Percentiles rank a stretch among this genome's conserved stretches.
phyloP scores from a whole-genome alignment of 2,888 invertebrate species.

The Pristionchus mayeri region DNA sequence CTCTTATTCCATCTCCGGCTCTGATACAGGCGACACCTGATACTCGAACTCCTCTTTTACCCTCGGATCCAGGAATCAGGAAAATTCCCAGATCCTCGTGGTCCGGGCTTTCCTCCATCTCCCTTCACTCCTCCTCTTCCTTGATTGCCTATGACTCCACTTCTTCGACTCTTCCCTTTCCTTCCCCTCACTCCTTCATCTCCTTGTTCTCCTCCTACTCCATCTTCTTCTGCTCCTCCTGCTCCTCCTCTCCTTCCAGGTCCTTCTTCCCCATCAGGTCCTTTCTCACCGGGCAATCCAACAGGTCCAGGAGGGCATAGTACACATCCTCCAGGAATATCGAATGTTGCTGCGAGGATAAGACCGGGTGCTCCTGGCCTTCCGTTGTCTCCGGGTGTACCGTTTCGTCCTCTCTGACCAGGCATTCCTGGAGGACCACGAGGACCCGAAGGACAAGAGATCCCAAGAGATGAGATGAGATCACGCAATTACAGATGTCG shows the following conservation, averaged over 20 bases:
- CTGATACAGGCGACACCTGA: background rate
- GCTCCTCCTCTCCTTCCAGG: background rate
- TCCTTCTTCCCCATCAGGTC: slow-evolving; percentile 23
- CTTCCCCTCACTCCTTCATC: background rate
- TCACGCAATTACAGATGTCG: slow-evolving; percentile 41
- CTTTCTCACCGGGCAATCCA: background rate
- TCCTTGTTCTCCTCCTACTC: background rate
- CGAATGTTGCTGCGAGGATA: slow-evolving; percentile 30
- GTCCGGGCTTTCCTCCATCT: background rate
- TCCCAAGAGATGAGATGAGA: too few relatives aligned
- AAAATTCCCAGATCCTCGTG: background rate
- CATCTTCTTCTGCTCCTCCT: background rate
- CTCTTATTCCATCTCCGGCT: slow-evolving; percentile 5
- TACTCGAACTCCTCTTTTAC: background rate
- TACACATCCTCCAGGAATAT: slow-evolving; percentile 47
- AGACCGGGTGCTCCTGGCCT: slow-evolving; percentile 44
- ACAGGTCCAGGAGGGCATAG: slow-evolving; percentile 47
- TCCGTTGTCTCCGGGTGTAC: slow-evolving; percentile 15
- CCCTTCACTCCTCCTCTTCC: background rate
- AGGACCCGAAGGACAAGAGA: slow-evolving; percentile 30
- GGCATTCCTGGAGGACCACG: slow-evolving; percentile 38
- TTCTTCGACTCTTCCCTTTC: background rate
- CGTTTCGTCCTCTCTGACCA: background rate
- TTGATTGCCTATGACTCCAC: background rate
- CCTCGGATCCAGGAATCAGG: too few relatives aligned